Evolutionary conservation across 1,140 invertebrate species (phyloP).

Genomic region (Macrocentrus cingulum): DNA sequence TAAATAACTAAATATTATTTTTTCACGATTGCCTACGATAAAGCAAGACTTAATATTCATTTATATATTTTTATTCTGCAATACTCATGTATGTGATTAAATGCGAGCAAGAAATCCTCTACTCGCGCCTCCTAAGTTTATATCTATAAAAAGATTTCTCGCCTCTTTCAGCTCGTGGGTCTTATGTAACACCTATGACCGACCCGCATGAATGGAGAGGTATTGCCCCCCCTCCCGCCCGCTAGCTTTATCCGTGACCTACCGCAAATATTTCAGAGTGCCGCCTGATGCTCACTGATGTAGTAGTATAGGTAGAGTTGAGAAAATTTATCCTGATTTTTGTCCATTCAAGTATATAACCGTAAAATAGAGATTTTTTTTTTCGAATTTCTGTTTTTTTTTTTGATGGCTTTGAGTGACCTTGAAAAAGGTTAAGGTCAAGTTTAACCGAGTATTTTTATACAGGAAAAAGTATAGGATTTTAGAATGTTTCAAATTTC

Average conservation of each 20-base stretch:
- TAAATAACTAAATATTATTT: slow-evolving; percentile 27
- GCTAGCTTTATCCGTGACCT: slow-evolving; percentile 21
- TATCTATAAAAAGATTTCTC: slow-evolving; percentile 22
- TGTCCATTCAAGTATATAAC: too few relatives aligned
- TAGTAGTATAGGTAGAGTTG: too few relatives aligned
- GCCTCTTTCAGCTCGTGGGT: not conserved
- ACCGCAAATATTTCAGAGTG: slow-evolving; percentile 14
- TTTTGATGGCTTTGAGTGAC: too few relatives aligned
- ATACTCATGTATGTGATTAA: too few relatives aligned
- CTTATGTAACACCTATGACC: slow-evolving; percentile 22
- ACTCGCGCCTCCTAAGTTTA: not conserved
- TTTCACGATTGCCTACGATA: slow-evolving; percentile 7
- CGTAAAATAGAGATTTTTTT: too few relatives aligned
- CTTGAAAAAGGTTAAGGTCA: too few relatives aligned
- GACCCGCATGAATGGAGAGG: slow-evolving; percentile 20
- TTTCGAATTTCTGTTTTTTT: too few relatives aligned
- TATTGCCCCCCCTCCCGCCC: slow-evolving; percentile 8
- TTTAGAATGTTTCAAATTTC: too few relatives aligned
- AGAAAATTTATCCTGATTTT: too few relatives aligned
- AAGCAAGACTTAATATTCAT: not conserved
- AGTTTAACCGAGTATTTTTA: too few relatives aligned
- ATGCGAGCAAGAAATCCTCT: not conserved
- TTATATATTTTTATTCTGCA: not conserved
- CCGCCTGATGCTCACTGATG: too few relatives aligned
- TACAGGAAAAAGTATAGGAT: too few relatives aligned